These are phyloP conservation scores for Phenacoccus solenopsis DNA, from an alignment of 1,140 invertebrate genomes.

Conservation along the genomic window DNA sequence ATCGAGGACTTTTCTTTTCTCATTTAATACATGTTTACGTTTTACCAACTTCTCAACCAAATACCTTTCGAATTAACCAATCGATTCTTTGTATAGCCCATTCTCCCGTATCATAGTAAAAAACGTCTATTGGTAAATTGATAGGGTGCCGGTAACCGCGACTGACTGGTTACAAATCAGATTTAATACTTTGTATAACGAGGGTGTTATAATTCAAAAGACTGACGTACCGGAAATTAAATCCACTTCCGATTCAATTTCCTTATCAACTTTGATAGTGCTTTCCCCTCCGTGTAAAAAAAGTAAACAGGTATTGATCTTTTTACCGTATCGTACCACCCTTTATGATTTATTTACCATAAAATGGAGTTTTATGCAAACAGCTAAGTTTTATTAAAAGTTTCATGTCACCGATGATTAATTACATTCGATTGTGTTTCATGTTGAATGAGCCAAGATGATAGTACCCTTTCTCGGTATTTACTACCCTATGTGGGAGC, in stretches of 20 bases:
- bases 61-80: not conserved
- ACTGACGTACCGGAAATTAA: constrained; percentile 8
- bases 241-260: constrained; percentile 9
- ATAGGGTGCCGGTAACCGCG: not conserved
- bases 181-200: constrained; percentile 7
- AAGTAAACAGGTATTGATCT: no score
- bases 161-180: constrained; percentile 5
- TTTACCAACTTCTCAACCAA: not conserved
- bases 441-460: no score
- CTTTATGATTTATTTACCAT: no score
- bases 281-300: not conserved
- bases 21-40: not conserved
- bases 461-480: no score
- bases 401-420: no score
- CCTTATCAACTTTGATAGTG: not conserved
- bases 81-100: no score
- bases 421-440: no score
- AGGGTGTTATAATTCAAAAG: not conserved
- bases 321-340: no score
- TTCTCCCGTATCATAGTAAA: no score
- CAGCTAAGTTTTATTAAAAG: no score
- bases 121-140: constrained; percentile 1
- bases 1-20: not conserved
- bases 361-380: no score
- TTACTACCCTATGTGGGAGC: no score